phyloP scores from a whole-genome alignment of 2,888 invertebrate species.

The Drosophila colorata region DNA sequence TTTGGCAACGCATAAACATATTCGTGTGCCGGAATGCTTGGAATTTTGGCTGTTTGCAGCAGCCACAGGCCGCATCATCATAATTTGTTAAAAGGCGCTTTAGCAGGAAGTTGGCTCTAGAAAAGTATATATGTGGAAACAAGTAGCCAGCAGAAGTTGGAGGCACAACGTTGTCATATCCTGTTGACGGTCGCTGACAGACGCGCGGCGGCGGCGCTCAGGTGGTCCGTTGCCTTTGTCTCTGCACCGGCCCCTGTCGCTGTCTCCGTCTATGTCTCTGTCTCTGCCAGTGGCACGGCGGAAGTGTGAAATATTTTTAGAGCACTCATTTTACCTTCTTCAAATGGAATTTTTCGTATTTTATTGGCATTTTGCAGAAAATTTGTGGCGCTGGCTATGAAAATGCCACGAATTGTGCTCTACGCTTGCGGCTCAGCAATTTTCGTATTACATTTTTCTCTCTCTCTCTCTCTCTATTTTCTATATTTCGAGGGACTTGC shows the following conservation, averaged over 20 bases:
- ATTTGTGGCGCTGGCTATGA: slow-evolving; percentile 71
- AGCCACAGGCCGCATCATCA: slow-evolving; percentile 54
- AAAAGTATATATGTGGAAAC: slow-evolving; percentile 42
- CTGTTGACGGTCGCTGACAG: slow-evolving; percentile 69
- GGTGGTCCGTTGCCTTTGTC: slow-evolving; percentile 36
- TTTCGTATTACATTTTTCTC: slow-evolving; percentile 57
- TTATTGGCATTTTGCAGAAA: slow-evolving; percentile 75
- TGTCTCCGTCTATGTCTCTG: slow-evolving; percentile 17
- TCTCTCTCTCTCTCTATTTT: not conserved
- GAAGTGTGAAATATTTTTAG: slow-evolving; percentile 78
- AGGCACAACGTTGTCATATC: slow-evolving; percentile 69
- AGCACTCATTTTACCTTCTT: slow-evolving; percentile 45
- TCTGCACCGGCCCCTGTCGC: not conserved
- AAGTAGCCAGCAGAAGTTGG: slow-evolving; percentile 31
- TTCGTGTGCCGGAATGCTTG: slow-evolving; percentile 47
- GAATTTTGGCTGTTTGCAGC: slow-evolving; percentile 43
- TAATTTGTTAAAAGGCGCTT: slow-evolving; percentile 63
- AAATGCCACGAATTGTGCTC: slow-evolving; percentile 57
- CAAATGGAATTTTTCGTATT: slow-evolving; percentile 81
- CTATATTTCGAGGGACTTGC: not conserved
- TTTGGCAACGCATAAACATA: slow-evolving; percentile 39
- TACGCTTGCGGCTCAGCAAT: slow-evolving; percentile 37
- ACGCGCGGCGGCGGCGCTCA: slow-evolving; percentile 30
- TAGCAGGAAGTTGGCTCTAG: slow-evolving; percentile 64
- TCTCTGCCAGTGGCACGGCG: slow-evolving; percentile 22